Evolutionary conservation across 2,888 invertebrate species (phyloP).

Genomic region (Apamea crenata): DNA sequence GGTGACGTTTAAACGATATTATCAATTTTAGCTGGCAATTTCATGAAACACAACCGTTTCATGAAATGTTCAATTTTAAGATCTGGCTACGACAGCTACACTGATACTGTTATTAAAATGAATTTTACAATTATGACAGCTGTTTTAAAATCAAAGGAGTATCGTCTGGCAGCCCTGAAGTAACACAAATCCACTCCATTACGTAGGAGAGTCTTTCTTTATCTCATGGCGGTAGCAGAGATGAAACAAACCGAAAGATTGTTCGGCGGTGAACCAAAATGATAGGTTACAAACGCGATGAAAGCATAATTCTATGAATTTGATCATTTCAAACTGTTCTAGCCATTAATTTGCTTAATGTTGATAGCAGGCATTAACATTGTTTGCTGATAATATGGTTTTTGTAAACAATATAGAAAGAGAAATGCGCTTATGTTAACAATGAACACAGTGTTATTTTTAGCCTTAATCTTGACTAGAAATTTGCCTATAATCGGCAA

Average conservation of each 20-base stretch:
- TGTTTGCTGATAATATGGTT: slow-evolving; percentile 38
- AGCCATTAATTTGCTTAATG: slow-evolving; percentile 68
- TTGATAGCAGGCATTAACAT: slow-evolving; percentile 49
- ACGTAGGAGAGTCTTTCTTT: slow-evolving; percentile 65
- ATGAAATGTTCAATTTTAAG: no score
- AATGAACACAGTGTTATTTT: slow-evolving; percentile 27
- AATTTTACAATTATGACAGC: not conserved
- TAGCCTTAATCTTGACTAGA: not conserved
- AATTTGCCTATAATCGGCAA: not conserved
- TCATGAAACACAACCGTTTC: no score
- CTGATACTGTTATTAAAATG: not conserved
- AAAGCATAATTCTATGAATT: slow-evolving; percentile 73
- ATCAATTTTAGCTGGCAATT: no score
- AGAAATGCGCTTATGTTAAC: slow-evolving; percentile 27
- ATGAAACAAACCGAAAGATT: slow-evolving; percentile 70
- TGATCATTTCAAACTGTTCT: slow-evolving; percentile 62
- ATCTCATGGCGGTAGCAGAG: slow-evolving; percentile 71
- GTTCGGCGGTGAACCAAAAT: slow-evolving; percentile 70
- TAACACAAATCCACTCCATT: slow-evolving; percentile 40
- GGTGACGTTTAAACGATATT: no score
- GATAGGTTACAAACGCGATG: slow-evolving; percentile 69
- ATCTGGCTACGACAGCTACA: no score
- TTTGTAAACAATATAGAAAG: slow-evolving; percentile 35
- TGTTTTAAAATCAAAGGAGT: not conserved
- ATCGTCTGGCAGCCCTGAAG: slow-evolving; percentile 36